Evolutionary conservation across 2,888 invertebrate species (phyloP).

Genomic region (Galerucella calmariensis): DNA sequence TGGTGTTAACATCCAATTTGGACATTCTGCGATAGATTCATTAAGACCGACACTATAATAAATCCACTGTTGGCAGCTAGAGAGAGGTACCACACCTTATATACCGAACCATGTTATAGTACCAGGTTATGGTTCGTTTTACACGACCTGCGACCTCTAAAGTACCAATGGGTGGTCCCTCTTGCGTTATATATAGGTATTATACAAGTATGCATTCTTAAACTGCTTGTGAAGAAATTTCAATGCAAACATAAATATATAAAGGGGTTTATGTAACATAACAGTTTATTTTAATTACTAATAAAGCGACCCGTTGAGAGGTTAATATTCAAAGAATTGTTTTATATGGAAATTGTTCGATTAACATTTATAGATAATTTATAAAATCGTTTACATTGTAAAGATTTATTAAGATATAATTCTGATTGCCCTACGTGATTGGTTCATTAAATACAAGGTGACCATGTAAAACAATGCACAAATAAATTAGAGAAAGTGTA

Average conservation of each 20-base stretch:
- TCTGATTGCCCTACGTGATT: background rate
- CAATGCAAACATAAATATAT: constrained; percentile 11
- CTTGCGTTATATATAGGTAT: constrained; percentile 19
- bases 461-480: too few species aligned
- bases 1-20: constrained; percentile 50
- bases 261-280: constrained; percentile 16
- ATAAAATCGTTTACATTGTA: background rate
- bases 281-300: constrained; percentile 11
- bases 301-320: background rate
- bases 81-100: constrained; percentile 22
- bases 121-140: constrained; percentile 45
- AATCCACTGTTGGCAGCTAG: constrained; percentile 32
- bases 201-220: constrained; percentile 13
- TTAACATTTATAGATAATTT: background rate
- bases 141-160: constrained; percentile 48
- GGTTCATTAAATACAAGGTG: background rate
- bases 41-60: constrained; percentile 33
- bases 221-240: constrained; percentile 27
- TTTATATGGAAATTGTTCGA: constrained; percentile 3
- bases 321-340: background rate
- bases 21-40: constrained; percentile 40
- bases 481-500: background rate
- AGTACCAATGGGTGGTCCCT: constrained; percentile 48
- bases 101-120: constrained; percentile 23
- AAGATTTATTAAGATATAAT: background rate